Percentiles rank a stretch among this genome's conserved stretches.
Evolutionary conservation across 2,113 vertebrate genomes (phyloP).

Genomic region (Chaenocephalus aceratus): DNA sequence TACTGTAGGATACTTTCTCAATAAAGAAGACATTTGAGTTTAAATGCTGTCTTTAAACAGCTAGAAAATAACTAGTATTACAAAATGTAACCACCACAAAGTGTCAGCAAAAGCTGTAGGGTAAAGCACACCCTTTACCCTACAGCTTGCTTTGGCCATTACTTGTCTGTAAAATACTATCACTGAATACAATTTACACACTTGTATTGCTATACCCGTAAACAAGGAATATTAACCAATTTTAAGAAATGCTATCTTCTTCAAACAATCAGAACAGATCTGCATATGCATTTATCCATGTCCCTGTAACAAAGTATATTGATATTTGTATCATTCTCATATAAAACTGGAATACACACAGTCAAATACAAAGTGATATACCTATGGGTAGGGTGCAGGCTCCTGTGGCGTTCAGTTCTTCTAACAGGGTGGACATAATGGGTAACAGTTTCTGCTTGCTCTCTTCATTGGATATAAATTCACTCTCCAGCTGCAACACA

Average conservation of each 20-base stretch:
- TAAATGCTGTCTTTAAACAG: not conserved
- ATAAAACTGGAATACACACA: not conserved
- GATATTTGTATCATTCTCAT: no score
- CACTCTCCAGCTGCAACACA: slow-evolving; percentile 90
- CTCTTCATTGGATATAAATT: slow-evolving; percentile 96
- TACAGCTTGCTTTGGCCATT: no score
- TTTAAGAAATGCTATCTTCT: no score
- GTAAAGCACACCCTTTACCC: no score
- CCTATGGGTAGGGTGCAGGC: slow-evolving; percentile 95
- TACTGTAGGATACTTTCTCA: not conserved
- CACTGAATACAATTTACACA: not conserved
- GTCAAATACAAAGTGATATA: slow-evolving; percentile 71
- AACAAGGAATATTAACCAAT: no score
- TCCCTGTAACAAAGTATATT: no score
- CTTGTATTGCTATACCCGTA: no score
- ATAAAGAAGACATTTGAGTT: not conserved
- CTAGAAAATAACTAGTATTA: not conserved
- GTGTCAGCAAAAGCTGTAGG: no score
- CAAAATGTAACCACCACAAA: not conserved
- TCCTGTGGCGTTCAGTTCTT: slow-evolving; percentile 95
- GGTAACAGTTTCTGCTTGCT: slow-evolving; percentile 97
- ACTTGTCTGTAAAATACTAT: not conserved
- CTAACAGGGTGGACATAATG: slow-evolving; percentile 96
- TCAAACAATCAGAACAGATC: no score
- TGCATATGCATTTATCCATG: no score